Conservation (phyloP, 2,888 invertebrate genomes). For the Dioctria linearis region DNA sequence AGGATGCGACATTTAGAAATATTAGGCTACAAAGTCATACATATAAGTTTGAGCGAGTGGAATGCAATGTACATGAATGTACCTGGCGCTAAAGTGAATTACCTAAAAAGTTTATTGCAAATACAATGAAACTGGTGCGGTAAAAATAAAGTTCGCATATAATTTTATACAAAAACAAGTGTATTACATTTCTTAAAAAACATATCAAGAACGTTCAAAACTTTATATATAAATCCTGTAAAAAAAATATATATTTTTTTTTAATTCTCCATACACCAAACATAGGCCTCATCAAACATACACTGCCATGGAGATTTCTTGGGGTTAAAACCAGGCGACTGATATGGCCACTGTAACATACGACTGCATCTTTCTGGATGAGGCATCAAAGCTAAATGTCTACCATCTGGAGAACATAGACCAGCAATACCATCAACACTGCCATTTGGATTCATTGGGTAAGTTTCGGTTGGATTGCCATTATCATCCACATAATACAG, state of each 20-base stretch:
- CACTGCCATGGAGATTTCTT: slow-evolving; percentile 90
- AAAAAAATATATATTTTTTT: slow-evolving; percentile 19
- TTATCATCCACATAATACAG: slow-evolving; percentile 89
- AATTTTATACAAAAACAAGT: no score
- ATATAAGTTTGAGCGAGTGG: slow-evolving; percentile 74
- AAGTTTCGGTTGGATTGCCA: slow-evolving; percentile 81
- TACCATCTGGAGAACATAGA: slow-evolving; percentile 89
- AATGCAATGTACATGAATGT: slow-evolving; percentile 73
- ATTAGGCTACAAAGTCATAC: slow-evolving; percentile 75
- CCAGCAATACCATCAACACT: slow-evolving; percentile 89
- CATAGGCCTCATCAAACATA: slow-evolving; percentile 91
- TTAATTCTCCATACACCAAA: slow-evolving; percentile 73
- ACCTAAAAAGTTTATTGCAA: slow-evolving; percentile 69
- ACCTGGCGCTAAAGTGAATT: slow-evolving; percentile 71
- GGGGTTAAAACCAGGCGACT: slow-evolving; percentile 73
- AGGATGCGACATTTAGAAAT: slow-evolving; percentile 77
- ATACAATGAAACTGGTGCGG: slow-evolving; percentile 51
- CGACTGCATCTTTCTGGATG: slow-evolving; percentile 95
- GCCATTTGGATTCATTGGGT: slow-evolving; percentile 97
- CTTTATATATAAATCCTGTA: neutral
- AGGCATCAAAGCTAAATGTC: slow-evolving; percentile 98
- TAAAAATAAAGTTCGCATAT: no score
- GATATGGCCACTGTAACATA: slow-evolving; percentile 92
- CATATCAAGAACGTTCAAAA: no score
- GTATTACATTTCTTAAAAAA: no score